Conservation (phyloP, 2,888 invertebrate genomes). For the Acrobasis suavella region DNA sequence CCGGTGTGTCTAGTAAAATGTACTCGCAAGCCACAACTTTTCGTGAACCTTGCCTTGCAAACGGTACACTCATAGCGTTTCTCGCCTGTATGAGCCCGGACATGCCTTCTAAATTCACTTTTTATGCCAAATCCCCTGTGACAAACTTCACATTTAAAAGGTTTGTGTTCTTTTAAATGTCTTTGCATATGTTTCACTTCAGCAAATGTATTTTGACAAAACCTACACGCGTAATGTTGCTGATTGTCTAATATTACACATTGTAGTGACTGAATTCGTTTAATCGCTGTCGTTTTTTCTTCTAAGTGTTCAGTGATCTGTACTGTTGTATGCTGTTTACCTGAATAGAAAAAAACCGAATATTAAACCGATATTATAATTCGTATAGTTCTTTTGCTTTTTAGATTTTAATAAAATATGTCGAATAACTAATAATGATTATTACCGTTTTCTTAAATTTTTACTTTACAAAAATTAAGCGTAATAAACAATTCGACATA, state of each 20-base stretch:
- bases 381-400: neutral
- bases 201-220: constrained; percentile 8
- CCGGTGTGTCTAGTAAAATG: neutral
- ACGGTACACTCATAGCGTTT: constrained; percentile 1
- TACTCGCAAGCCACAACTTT: neutral
- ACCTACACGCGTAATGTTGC: neutral
- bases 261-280: constrained; percentile 8
- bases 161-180: constrained; percentile 13
- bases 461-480: no score
- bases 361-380: neutral
- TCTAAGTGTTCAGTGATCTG: constrained; percentile 5
- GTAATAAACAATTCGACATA: no score
- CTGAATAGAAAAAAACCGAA: neutral
- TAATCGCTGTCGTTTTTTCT: constrained; percentile 3
- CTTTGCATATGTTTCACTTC: neutral
- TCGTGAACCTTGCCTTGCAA: neutral
- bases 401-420: no score
- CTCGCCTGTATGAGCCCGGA: neutral
- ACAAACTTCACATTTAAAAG: constrained; percentile 5
- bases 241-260: neutral
- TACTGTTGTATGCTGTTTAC: neutral
- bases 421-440: no score
- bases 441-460: no score
- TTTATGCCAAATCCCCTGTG: neutral
- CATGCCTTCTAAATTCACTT: neutral